phyloP scores from a whole-genome alignment of 2,888 invertebrate species.

The Sphaeridia pumilis region DNA sequence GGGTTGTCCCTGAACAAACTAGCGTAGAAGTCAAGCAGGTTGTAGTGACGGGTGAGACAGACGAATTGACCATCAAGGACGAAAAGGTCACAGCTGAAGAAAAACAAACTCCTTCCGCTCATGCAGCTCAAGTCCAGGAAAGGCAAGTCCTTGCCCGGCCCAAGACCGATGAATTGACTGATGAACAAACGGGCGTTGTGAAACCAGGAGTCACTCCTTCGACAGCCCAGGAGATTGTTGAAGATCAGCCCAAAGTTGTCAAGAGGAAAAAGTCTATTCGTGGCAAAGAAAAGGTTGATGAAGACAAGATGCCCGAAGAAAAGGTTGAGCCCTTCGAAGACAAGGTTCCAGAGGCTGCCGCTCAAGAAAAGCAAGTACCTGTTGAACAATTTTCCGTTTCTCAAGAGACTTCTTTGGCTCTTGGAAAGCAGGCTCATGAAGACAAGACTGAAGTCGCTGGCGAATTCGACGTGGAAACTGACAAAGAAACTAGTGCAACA shows the following conservation, averaged over 20 bases:
- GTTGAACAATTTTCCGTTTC: constrained; percentile 3
- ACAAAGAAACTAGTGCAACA: constrained; percentile 1
- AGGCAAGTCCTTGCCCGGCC: not conserved
- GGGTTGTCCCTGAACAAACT: constrained; percentile 2
- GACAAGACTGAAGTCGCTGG: not conserved
- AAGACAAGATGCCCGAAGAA: constrained; percentile 11
- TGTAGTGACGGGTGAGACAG: constrained; percentile 3
- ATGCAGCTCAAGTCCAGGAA: not conserved
- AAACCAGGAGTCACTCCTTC: not conserved
- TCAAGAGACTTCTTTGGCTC: constrained; percentile 3
- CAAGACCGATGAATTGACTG: constrained; percentile 2
- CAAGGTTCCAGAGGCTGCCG: not conserved
- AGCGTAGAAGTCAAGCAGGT: constrained; percentile 8
- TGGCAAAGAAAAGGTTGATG: constrained; percentile 12
- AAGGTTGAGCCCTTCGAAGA: constrained; percentile 4
- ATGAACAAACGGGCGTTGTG: constrained; percentile 1
- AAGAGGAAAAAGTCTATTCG: constrained; percentile 10
- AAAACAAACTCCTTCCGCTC: not conserved
- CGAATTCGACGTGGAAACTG: constrained; percentile 5
- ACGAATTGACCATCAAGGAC: constrained; percentile 1
- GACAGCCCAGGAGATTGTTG: constrained; percentile 1
- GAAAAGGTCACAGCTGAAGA: constrained; percentile 1
- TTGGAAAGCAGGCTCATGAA: constrained; percentile 11
- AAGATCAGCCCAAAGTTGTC: constrained; percentile 1
- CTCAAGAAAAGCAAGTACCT: constrained; percentile 12